Evolutionary conservation across 2,113 vertebrate species (phyloP).

Genomic region (Lanius collurio): DNA sequence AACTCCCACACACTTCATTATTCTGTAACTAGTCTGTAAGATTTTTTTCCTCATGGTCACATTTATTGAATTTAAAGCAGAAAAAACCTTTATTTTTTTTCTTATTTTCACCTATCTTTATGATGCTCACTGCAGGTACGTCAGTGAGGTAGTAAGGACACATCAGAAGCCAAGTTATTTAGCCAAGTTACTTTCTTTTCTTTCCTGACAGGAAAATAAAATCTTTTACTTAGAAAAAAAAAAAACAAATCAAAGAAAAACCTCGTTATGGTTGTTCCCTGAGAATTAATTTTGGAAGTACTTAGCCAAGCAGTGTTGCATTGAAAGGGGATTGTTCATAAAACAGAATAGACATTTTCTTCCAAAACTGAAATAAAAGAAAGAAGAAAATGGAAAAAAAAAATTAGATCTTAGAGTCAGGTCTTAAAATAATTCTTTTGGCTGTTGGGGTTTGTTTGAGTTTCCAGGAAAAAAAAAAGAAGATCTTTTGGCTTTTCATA

Average conservation of each 20-base stretch:
- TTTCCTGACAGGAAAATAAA: neutral
- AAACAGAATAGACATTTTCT: neutral
- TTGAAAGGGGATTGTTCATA: neutral
- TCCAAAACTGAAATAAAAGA: neutral
- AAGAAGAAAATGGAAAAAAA: neutral
- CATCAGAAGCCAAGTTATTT: neutral
- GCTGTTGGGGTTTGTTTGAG: neutral
- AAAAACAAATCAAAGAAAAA: neutral
- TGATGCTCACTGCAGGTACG: neutral
- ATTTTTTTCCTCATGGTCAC: neutral
- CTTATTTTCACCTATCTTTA: neutral
- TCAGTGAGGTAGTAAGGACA: neutral
- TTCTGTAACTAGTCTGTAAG: neutral
- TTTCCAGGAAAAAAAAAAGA: neutral
- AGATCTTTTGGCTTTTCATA: neutral
- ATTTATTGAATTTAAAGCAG: neutral
- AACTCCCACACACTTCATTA: neutral
- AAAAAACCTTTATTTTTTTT: rapidly evolving
- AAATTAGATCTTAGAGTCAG: neutral
- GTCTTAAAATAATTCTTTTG: slow-evolving; percentile 8
- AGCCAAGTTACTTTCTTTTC: neutral
- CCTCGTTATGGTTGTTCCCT: neutral
- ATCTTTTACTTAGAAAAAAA: neutral
- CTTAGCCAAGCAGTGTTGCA: neutral
- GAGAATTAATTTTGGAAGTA: neutral